Evolutionary conservation across 1,140 invertebrate genomes (phyloP), one percentile per base, ranked within the genome.

Genomic region (Eumeta japonica): DNA sequence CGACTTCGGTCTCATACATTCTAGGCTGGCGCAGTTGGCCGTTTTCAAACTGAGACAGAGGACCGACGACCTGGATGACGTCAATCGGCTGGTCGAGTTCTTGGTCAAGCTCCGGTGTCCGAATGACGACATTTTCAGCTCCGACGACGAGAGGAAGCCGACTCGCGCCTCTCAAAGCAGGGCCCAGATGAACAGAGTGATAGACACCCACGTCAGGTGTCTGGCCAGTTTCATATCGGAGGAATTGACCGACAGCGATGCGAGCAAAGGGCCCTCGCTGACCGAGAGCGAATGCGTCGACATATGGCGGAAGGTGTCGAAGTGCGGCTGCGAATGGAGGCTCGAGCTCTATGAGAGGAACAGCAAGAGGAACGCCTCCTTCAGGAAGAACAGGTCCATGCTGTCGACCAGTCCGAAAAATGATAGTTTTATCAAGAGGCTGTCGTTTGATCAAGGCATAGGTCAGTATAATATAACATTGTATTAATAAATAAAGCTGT

Each of bases 1-100:
- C 0, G 75, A 84, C 52, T 84, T 86, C 41, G 65, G 76, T n/a
- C 55, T 79, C 29, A 76, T 82, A 20, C 84, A 86, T 52, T 81
- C 80, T 0, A 60, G 83, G 33, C 61, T 85, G 28, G 81, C 80
- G 0, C 68, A 79, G 38, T 44, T 85, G n/a, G 77, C 83, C 0
- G 76, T 78, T n/a, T 76, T 73, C 37, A 75, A 66, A 31, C 35
- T 75, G 9, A 67, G 55, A 18, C 58, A 67, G 34, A 58, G 65
- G 14, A 62, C 63, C 0, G 60, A 37, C 16, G 61, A 68, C 4
- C 35, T 61, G 20, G 61, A 71, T 16, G 65, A 72, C 28, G 54
- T 73, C 3, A 66, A 67, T 29, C 54, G 48, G 42, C 48, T 75
- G 30, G 38, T 58, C 3, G 63, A 64, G 28, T 71, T 70, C 28